A percentile compares a stretch with the other conserved stretches of the same genome.
These are phyloP conservation scores for Palythoa grandiflora DNA, from an alignment of 92 coral and sea anemone genomes.

Conservation along the genomic window DNA sequence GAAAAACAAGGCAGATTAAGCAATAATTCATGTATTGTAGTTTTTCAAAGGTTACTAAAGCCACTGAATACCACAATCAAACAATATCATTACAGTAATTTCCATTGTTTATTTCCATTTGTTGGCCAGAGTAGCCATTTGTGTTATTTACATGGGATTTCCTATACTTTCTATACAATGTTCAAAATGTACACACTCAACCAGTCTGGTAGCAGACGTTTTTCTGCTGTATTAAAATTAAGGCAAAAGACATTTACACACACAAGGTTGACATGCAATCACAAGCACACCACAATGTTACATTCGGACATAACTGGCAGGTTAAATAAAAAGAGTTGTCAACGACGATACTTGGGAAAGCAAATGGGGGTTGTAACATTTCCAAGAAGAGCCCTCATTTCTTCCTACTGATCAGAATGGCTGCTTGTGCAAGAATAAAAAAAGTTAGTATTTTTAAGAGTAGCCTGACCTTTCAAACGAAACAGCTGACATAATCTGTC, in stretches of 20 bases:
- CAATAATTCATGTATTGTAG: too few relatives aligned
- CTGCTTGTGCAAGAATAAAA: conserved; percentile 9
- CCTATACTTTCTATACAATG: neutral
- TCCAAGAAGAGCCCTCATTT: neutral
- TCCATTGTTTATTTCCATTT: too few relatives aligned
- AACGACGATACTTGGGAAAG: neutral
- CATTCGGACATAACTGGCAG: neutral
- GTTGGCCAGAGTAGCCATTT: neutral
- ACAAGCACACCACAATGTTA: neutral
- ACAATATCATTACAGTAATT: too few relatives aligned
- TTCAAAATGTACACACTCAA: neutral
- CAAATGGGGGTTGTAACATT: neutral
- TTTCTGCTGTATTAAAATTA: neutral
- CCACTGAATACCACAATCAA: too few relatives aligned
- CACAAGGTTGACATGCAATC: neutral
- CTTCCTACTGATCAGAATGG: neutral
- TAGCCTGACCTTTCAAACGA: neutral
- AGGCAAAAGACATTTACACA: neutral
- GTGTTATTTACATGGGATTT: neutral
- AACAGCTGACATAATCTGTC: neutral
- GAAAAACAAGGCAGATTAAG: too few relatives aligned
- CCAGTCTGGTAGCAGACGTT: neutral
- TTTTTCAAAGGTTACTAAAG: neutral
- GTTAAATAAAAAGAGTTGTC: neutral
- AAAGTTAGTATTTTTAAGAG: neutral